Base-by-base conservation (phyloP, 2,888 invertebrate genomes). In the Coleophora flavipennella region DNA sequence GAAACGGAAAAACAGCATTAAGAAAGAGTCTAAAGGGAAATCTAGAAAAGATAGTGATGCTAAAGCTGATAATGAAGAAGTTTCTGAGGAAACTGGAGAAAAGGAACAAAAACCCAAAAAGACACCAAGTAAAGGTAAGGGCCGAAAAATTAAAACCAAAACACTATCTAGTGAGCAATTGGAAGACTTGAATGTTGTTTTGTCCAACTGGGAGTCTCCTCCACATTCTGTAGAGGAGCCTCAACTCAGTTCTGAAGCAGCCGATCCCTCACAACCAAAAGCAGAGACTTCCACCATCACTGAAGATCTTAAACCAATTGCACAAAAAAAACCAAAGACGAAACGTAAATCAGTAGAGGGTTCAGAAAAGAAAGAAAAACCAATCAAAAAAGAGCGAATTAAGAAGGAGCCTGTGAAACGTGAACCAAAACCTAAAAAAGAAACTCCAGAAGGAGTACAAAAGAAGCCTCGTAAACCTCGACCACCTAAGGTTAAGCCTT, bases 121-220 rank as follows among this genome's bases (percentile, higher is more conserved):
- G 32, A 35, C 31, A 10, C 35, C 26, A 2, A 27, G 31, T 27
- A 8, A 44, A 44, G 32, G 36, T n/a, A 37, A 33, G 37, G 14
- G 45, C 0, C 62, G 57, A 31, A 76, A 72, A 53, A 53, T 64
- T 0, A 77, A 74, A 38, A 43, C 65, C 0, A 80, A 80, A 47
- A 78, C 79, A 38, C 41, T 81, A 1, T 77, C 81, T 0, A 57
- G 56, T 8, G 72, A 75, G 38, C 66, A 83, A 49, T 43, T 81
- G 1, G 60, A 73, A 40, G 56, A 59, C 11, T 72, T 81, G 76
- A 67, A 70, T 6, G 69, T 69, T 26, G 53, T 72, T 2, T 42
- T 81, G 1, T 72, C 77, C 1, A 72, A 63, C 40, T 83, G 78
- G 75, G 74, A 80, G 1, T 75, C 81, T 0, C 76, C 75, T 3